Base-by-base conservation (phyloP, 92 coral and sea anemone species). In the Zoanthus sociatus region DNA sequence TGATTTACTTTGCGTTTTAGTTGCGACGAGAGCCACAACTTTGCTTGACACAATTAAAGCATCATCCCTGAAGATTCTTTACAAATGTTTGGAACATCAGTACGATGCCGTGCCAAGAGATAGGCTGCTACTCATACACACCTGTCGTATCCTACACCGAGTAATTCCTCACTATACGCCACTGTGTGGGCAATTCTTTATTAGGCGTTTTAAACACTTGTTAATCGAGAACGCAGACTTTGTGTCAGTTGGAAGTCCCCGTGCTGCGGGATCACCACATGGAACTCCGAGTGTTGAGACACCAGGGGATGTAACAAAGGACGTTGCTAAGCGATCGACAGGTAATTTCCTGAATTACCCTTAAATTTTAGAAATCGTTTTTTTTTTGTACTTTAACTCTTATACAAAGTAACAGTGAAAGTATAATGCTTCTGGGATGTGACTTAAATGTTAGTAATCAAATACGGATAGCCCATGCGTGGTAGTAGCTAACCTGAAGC, bases 151-250 rank as follows among this genome's bases (percentile, higher is more conserved):
- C 51, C 90, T 96, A 42, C 98, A 96, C 84, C 91, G 95, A 18
- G 88, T 91, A n/a, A 83, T 96, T 44, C 98, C 98, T 45, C 97
- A 92, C 91, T 92, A 93, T 79, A 97, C 98, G 18, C 99, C 99
- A 67, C 93, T 97, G 30, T 93, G 98, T 87, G 99, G 99, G 14
- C 93, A 93, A 87, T 95, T 97, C 92, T 97, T 97, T 58, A 94
- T 97, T 85, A 89, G 98, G 68, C 94, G 99, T 13, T 97, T 97
- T 86, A 97, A 95, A 66, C 99, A 97, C 86, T 90, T 97, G 72
- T 89, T 97, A 56, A 95, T 97, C 50, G 99, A 97, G 70, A 97
- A 97, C 87, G 98, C 99, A 46, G 98, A 95, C 76, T 93, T 95
- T 83, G 98, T 94, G 63, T 94, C 98, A 46, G 92, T 93, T 61